A percentile compares a stretch with the other conserved stretches of the same genome.
Evolutionary conservation across 2,888 invertebrate genomes (phyloP).

Genomic region (Chaetoderma sp.): DNA sequence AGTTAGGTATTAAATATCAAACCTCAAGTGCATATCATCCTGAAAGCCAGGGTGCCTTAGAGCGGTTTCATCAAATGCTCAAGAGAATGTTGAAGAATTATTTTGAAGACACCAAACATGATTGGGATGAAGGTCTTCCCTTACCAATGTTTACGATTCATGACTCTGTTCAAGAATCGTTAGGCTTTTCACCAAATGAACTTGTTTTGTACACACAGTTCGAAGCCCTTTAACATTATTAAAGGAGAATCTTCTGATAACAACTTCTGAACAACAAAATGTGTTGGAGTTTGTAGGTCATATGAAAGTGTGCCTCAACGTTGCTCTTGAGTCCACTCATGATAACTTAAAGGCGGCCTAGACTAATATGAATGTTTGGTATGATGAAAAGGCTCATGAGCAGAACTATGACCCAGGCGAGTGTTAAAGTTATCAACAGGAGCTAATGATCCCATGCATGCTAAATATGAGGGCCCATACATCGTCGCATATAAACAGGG

Average conservation of each 20-base stretch:
- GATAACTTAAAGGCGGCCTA: not conserved
- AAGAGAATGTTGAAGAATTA: not conserved
- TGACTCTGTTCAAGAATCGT: not conserved
- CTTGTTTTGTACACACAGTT: conserved; percentile 17
- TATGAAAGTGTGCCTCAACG: not conserved
- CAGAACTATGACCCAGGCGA: conserved; percentile 33
- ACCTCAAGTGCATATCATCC: conserved; percentile 20
- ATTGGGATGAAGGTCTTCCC: conserved; percentile 1
- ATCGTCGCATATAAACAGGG: not conserved
- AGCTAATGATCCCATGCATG: conserved; percentile 1
- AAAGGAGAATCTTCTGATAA: not conserved
- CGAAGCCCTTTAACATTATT: not conserved
- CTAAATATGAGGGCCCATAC: conserved; percentile 16
- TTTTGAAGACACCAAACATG: not conserved
- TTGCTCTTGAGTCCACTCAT: not conserved
- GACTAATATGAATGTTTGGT: not conserved
- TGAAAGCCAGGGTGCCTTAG: conserved; percentile 15
- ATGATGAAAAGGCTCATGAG: not conserved
- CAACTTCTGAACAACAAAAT: not conserved
- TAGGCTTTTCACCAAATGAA: not conserved
- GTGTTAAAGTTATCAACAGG: conserved; percentile 24
- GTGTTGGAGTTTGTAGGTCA: not conserved
- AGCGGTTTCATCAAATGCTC: not conserved
- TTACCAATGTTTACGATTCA: not conserved
- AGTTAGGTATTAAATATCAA: conserved; percentile 14